A percentile compares a stretch with the other conserved stretches of the same genome.
Conservation (phyloP, 2,888 invertebrate species). For the Dinocampus coccinellae region DNA sequence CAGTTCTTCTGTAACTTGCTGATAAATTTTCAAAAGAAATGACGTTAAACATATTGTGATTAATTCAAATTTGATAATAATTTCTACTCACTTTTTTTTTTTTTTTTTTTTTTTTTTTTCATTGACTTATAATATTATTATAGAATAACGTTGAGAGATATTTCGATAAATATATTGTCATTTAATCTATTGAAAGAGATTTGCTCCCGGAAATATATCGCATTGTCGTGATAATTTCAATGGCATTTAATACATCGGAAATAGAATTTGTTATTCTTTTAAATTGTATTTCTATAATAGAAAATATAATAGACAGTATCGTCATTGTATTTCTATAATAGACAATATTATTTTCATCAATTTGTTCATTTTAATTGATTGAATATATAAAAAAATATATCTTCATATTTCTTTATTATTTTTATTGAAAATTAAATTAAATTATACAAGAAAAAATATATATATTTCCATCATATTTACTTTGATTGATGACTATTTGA, state of each 20-base stretch:
- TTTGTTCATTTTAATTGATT: no score
- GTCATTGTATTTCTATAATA: no score
- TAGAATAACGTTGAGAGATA: background rate
- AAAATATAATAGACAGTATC: no score
- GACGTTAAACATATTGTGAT: background rate
- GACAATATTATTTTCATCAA: no score
- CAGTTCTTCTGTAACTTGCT: background rate
- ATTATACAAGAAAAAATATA: no score
- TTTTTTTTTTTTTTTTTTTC: slow-evolving; percentile 52
- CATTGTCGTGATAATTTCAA: background rate
- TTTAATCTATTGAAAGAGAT: background rate
- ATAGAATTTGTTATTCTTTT: background rate
- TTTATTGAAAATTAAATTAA: no score
- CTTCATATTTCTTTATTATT: no score
- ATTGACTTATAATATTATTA: background rate
- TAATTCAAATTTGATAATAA: background rate
- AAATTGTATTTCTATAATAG: no score
- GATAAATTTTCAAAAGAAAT: background rate
- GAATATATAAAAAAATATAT: no score
- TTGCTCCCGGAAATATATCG: background rate
- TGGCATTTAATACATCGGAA: background rate
- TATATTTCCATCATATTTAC: no score
- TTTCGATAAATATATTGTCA: background rate
- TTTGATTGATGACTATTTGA: no score
- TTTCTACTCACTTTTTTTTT: background rate